Evolutionary conservation across 2,797 vertebrate genomes (phyloP).

Genomic region (Darevskia mixta): DNA sequence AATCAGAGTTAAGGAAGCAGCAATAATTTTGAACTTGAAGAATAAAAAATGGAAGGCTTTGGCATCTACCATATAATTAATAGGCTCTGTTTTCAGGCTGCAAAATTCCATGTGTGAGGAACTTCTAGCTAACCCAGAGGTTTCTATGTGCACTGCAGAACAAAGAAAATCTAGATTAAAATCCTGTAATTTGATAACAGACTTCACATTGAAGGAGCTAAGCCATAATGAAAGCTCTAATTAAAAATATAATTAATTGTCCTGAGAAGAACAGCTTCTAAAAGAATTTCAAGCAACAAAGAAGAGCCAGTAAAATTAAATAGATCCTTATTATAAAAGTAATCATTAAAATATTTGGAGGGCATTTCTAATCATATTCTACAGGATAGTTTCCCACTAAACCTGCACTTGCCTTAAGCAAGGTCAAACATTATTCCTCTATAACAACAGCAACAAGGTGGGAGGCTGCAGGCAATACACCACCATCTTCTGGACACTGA

Average conservation of each 20-base stretch:
- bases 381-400: neutral
- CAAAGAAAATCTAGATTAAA: constrained; percentile 17
- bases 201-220: neutral
- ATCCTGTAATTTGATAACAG: constrained; percentile 1
- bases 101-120: neutral
- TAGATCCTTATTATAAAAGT: neutral
- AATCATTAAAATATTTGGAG: neutral
- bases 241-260: constrained; percentile 14
- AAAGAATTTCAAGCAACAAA: constrained; percentile 9
- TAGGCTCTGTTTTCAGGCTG: too few species aligned
- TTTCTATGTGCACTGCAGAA: neutral
- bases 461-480: neutral
- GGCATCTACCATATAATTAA: too few species aligned
- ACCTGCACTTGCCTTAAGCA: neutral
- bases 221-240: neutral
- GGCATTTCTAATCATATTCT: neutral
- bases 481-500: neutral
- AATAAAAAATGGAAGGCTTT: neutral
- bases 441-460: neutral
- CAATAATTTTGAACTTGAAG: neutral
- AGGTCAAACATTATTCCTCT: neutral
- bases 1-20: neutral
- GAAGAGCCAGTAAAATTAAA: neutral
- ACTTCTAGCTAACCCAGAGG: neutral
- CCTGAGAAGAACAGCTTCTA: neutral